Base-by-base conservation (phyloP, 2,888 invertebrate species). In the Phengaris arion region DNA sequence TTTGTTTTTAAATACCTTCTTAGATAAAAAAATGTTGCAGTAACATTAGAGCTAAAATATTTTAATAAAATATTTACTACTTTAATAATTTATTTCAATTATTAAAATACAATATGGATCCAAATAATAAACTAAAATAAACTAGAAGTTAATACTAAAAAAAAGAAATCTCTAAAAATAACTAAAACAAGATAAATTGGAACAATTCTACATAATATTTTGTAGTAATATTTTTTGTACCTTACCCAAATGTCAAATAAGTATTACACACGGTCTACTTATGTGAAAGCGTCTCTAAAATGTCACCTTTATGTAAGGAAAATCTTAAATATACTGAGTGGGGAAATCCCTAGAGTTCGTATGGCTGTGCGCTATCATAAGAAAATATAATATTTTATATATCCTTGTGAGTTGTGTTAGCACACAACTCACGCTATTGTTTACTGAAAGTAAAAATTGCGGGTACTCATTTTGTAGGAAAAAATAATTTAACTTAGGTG, bases 281-380 rank as follows among this genome's bases (percentile, higher is more conserved):
- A 7, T 22, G 59, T 64, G 35, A 22, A 64, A 45, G 12, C 64
- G 22, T 45, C 35, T 35, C 64, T 35, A 45, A 64, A 69, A 69
- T 69, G 48, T 48, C 48, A 69, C 46, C 69, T 48, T 15, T n/a
- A 48, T n/a, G 48, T 46, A 13, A 48, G 48, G 9, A 48, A 68
- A 48, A 69, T 69, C 46, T 69, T 69, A 48, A 69, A 48, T 69
- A 69, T 48, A 15, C 8, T 5, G 46, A 68, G 68, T 12, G n/a
- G 69, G 69, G 48, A 48, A 69, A 69, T 69, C 69, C 69, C 69
- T 8, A 5, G 69, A 15, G 69, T 12, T 64, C 0, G 12, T 15
- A 35, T 48, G 10, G 48, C 46, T 59, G 59, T n/a, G 6, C 48
- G n/a, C 64, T 64, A 45, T 64, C 64, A 64, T 64, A 64, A 15